Evolutionary conservation across 2,888 invertebrate species (phyloP), one percentile per base, ranked within the genome.

Genomic region (Priocnemis perturbator): DNA sequence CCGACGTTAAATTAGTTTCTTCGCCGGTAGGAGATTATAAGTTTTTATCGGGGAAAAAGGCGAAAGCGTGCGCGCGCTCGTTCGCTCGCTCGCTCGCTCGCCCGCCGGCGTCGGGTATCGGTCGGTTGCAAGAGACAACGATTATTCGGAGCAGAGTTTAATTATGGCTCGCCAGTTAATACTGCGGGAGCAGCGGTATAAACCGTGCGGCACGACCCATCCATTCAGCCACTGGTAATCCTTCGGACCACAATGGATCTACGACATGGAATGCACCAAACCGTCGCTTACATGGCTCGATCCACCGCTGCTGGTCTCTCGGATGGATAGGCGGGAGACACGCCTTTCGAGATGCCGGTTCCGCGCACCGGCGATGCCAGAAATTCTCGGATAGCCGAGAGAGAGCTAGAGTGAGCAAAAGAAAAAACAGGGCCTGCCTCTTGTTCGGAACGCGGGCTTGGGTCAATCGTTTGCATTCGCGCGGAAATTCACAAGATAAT

Each of bases 171-270:
- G 59, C 37, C 63, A 52, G 62, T 79, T 76, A 70, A 78, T 78
- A 69, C 64, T 15, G 67, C 37, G 65, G 65, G 55, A 53, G 53
- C 50, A 50, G 60, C 61, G 67, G 55, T 55, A 55, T 55, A 26
- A 23, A 23, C 19, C 50, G 50, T 69, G 67, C 65, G 64, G 62
- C 68, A 67, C 70, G 70, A 67, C 70, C 53, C 67, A 73, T 73
- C 65, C 79, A 77, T 80, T 79, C 70, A 80, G 75, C 74, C 67
- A 67, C 68, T 57, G 77, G 78, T 79, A 79, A 79, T 79, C 78
- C 78, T 75, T 63, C 57, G 73, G 67, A 66, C 75, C 75, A 71
- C 80, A 80, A 79, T 79, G 78, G 78, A 77, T 77, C 78, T 69
- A 80, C 74, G 74, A 71, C 80, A 68, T 61, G 80, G 80, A 79